These are phyloP conservation scores for Crypturellus undulatus DNA, from an alignment of 2,113 vertebrate species.

Conservation along the genomic window DNA sequence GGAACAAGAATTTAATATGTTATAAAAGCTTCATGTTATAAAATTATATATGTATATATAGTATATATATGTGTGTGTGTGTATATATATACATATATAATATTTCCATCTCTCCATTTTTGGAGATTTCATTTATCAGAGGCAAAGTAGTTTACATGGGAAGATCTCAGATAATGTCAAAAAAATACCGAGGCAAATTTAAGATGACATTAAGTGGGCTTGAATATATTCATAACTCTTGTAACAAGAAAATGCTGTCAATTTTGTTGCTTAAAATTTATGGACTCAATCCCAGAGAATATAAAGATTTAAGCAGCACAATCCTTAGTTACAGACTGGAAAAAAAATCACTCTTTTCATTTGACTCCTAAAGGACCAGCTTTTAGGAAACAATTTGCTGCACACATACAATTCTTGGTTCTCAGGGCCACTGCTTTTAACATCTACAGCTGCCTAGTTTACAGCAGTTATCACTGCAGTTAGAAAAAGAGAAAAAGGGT, in stretches of 20 bases:
- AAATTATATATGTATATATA: background rate
- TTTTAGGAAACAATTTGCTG: background rate
- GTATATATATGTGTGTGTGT: background rate
- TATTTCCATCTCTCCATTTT: background rate
- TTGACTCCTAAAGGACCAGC: background rate
- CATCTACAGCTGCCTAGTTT: background rate
- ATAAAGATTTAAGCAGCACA: background rate
- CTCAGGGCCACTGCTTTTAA: rapidly evolving
- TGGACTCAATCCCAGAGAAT: background rate
- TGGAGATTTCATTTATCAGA: background rate
- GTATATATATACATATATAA: background rate
- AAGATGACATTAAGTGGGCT: background rate
- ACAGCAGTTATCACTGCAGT: background rate
- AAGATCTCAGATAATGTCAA: background rate
- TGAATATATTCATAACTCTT: background rate
- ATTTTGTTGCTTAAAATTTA: background rate
- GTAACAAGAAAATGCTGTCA: background rate
- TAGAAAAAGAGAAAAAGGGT: background rate
- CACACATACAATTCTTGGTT: background rate
- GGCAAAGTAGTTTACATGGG: background rate
- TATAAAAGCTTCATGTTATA: background rate
- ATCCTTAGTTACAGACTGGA: background rate
- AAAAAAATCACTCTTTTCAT: background rate
- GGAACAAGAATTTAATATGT: background rate
- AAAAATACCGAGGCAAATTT: background rate